These are phyloP conservation scores for Psittacula echo DNA, from an alignment of 2,797 vertebrate genomes.

Conservation along the genomic window DNA sequence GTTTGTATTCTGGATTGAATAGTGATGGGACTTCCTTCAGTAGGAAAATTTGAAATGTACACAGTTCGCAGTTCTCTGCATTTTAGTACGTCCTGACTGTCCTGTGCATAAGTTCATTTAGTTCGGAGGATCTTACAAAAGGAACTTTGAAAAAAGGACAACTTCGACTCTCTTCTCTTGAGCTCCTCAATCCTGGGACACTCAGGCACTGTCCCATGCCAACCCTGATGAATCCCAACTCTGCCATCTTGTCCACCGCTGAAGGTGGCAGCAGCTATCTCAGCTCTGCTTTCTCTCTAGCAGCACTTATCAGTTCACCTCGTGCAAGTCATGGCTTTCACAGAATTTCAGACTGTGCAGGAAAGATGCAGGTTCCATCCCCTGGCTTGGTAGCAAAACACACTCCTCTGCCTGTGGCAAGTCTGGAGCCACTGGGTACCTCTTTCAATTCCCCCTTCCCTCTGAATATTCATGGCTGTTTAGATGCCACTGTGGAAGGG, in stretches of 20 bases:
- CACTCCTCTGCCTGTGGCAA: not conserved
- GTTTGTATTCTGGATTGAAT: not conserved
- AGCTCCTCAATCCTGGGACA: not conserved
- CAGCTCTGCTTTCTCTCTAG: not conserved
- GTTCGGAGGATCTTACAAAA: not conserved
- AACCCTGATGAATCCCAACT: not conserved
- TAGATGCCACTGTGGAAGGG: not conserved
- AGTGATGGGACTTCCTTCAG: not conserved
- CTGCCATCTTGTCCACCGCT: not conserved
- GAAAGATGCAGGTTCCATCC: not conserved
- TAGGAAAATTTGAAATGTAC: not conserved
- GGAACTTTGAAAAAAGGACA: not conserved
- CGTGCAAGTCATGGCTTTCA: not conserved
- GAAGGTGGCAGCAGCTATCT: not conserved
- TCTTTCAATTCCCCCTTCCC: not conserved
- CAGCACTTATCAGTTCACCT: rapidly evolving
- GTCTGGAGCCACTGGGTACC: not conserved
- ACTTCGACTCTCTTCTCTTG: not conserved
- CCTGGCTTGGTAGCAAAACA: not conserved
- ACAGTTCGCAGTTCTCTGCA: not conserved
- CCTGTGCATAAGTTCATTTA: not conserved
- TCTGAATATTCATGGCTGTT: not conserved
- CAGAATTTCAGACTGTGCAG: not conserved
- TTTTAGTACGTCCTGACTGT: not conserved
- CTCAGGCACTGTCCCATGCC: too few relatives aligned